Evolutionary conservation across 2,888 invertebrate genomes (phyloP).

Genomic region (Nomada fucata): DNA sequence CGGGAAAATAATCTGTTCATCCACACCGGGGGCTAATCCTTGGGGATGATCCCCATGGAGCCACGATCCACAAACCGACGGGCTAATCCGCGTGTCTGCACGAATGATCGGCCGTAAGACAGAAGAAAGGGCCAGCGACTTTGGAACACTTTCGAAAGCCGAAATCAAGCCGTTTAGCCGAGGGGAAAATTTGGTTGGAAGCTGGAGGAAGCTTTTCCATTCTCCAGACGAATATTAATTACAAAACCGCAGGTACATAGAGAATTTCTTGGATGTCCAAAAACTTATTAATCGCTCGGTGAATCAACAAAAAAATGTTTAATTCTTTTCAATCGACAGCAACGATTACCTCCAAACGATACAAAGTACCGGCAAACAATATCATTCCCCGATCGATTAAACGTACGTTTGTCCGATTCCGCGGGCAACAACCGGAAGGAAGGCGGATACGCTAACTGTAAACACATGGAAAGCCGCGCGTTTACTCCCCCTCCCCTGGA

Average conservation of each 20-base stretch:
- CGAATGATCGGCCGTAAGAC: constrained; percentile 62
- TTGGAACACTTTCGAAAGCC: constrained; percentile 36
- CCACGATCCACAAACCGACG: constrained; percentile 54
- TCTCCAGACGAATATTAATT: not conserved
- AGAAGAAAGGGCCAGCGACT: constrained; percentile 30
- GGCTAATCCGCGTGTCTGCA: constrained; percentile 62
- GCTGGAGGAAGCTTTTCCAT: not conserved
- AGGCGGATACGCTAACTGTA: not conserved
- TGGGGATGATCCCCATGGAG: constrained; percentile 55
- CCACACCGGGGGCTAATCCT: constrained; percentile 65
- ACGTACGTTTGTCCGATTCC: not conserved
- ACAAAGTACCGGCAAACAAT: no score
- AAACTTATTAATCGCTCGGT: no score
- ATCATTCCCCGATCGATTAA: no score
- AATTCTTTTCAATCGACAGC: no score
- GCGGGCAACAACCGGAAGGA: constrained; percentile 16
- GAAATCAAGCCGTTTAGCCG: constrained; percentile 29
- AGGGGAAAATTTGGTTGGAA: constrained; percentile 45
- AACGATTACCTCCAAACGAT: no score
- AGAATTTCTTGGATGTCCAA: no score
- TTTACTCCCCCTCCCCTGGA: constrained; percentile 10
- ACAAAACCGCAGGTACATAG: not conserved
- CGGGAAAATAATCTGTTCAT: constrained; percentile 66
- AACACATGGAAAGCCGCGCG: constrained; percentile 5
- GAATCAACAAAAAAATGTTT: no score